phyloP scores from a whole-genome alignment of 2,797 vertebrate species.

The Falco novaeseelandiae region DNA sequence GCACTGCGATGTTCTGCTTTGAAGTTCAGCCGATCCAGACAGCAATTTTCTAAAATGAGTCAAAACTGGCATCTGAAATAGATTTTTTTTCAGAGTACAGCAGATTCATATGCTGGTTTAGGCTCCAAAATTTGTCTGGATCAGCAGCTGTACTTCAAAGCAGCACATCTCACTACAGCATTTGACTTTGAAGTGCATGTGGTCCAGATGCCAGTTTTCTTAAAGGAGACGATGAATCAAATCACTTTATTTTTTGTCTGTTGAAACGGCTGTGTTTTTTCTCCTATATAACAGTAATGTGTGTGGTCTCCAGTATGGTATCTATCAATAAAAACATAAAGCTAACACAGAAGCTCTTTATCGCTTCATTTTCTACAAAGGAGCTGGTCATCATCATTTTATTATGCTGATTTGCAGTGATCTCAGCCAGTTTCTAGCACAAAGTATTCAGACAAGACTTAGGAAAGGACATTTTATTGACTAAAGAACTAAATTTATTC shows the following conservation, averaged over 20 bases:
- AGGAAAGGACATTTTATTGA: not conserved
- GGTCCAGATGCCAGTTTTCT: constrained; percentile 68
- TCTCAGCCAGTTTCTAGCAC: not conserved
- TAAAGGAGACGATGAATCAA: constrained; percentile 64
- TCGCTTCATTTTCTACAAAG: constrained; percentile 36
- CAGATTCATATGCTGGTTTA: constrained; percentile 65
- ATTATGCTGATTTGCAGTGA: not conserved
- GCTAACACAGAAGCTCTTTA: constrained; percentile 39
- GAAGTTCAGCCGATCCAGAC: constrained; percentile 75
- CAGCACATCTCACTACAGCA: constrained; percentile 40
- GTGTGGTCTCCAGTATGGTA: constrained; percentile 45
- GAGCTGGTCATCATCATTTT: constrained; percentile 2
- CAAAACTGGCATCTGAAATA: constrained; percentile 74
- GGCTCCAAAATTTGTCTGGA: constrained; percentile 72
- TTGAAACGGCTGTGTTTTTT: constrained; percentile 25
- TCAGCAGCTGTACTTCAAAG: constrained; percentile 76
- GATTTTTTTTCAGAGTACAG: constrained; percentile 68
- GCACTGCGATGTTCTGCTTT: constrained; percentile 51
- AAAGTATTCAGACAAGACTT: not conserved
- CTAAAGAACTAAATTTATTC: not conserved
- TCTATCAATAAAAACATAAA: constrained; percentile 44
- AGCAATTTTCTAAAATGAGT: constrained; percentile 75
- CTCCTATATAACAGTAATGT: not conserved
- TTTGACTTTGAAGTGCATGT: constrained; percentile 74
- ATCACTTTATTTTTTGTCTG: constrained; percentile 36